Evolutionary conservation across 2,888 invertebrate genomes (phyloP).

Genomic region (Thera britannica): DNA sequence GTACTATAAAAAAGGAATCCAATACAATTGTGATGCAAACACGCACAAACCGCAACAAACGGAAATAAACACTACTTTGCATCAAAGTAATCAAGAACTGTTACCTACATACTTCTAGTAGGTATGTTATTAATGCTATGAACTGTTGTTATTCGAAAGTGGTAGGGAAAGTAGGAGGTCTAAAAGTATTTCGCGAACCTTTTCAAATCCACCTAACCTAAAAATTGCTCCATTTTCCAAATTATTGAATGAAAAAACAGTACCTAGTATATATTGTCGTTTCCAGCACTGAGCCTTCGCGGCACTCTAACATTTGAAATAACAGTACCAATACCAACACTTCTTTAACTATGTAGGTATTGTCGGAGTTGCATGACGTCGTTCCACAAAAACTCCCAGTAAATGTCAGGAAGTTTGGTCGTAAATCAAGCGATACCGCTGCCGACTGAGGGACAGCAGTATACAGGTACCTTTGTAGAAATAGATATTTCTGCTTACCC

Average conservation of each 20-base stretch:
- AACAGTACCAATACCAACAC: not conserved
- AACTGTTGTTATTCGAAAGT: too few relatives aligned
- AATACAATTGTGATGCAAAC: too few relatives aligned
- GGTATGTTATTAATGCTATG: too few relatives aligned
- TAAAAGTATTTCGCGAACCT: too few relatives aligned
- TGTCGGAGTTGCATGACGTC: constrained; percentile 39
- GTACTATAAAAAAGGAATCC: too few relatives aligned
- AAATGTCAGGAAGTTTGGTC: constrained; percentile 58
- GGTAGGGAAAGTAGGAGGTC: too few relatives aligned
- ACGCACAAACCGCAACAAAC: too few relatives aligned
- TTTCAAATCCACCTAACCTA: not conserved
- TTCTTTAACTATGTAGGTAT: constrained; percentile 5
- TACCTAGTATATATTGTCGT: not conserved
- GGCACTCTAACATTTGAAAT: constrained; percentile 8
- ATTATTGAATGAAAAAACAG: constrained; percentile 1
- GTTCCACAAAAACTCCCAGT: constrained; percentile 52
- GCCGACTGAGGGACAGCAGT: constrained; percentile 49
- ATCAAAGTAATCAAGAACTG: too few relatives aligned
- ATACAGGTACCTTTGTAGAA: constrained; percentile 45
- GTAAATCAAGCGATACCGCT: constrained; percentile 68
- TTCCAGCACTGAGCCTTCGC: not conserved
- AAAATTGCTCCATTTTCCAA: not conserved
- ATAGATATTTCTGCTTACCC: constrained; percentile 47
- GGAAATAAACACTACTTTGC: too few relatives aligned
- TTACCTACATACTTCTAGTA: too few relatives aligned